Evolutionary conservation across 2,888 invertebrate genomes (phyloP).

Genomic region (Rugalucina vietnamica): DNA sequence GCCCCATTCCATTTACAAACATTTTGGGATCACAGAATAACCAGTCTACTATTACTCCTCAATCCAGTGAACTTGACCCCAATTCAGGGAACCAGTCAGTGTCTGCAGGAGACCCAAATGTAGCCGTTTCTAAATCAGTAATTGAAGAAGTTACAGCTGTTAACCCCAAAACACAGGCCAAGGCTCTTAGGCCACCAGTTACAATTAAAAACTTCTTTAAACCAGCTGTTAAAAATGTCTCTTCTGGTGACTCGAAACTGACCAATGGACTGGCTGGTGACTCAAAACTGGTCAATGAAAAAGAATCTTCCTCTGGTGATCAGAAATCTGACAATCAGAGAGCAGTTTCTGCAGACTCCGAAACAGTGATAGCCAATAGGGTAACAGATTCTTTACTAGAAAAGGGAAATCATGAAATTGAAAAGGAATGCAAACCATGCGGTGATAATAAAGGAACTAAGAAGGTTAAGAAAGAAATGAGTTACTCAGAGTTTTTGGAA

Average conservation of each 20-base stretch:
- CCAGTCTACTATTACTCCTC: background rate
- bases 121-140: constrained; percentile 23
- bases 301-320: background rate
- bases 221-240: constrained; percentile 35
- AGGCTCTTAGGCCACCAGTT: constrained; percentile 79
- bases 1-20: background rate
- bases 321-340: background rate
- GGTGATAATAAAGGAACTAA: background rate
- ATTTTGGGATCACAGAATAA: background rate
- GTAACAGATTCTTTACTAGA: too few relatives aligned
- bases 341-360: background rate
- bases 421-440: too few relatives aligned
- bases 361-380: background rate
- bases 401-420: background rate
- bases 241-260: background rate
- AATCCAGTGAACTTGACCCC: background rate
- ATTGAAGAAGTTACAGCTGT: constrained; percentile 73
- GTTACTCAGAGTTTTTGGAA: constrained; percentile 49
- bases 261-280: background rate
- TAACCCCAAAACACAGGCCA: constrained; percentile 66
- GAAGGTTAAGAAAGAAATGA: constrained; percentile 34
- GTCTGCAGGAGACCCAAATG: background rate
- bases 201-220: constrained; percentile 81
- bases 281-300: too few relatives aligned
- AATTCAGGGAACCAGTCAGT: background rate